Evolutionary conservation across 2,888 invertebrate species (phyloP).

Genomic region (Dexiosoma caninum): DNA sequence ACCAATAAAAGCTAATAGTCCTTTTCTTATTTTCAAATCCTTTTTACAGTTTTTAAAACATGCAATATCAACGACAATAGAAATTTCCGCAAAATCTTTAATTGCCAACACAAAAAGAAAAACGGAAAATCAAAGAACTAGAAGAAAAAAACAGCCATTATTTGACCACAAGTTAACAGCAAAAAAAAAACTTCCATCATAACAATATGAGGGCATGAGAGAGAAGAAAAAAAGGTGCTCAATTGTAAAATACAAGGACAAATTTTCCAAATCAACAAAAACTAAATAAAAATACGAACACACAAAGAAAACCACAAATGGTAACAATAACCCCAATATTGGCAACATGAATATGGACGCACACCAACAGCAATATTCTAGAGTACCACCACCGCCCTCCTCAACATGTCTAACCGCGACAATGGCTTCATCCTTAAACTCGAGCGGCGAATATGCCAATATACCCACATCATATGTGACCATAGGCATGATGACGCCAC

Average conservation of each 20-base stretch:
- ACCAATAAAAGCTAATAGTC: conserved; percentile 33
- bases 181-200: conserved; percentile 5
- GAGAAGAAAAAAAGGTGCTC: neutral
- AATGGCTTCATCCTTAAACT: conserved; percentile 49
- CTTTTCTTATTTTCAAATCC: neutral
- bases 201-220: neutral
- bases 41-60: conserved; percentile 36
- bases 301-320: conserved; percentile 37
- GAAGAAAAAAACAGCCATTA: neutral
- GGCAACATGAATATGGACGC: conserved; percentile 55
- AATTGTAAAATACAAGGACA: conserved; percentile 25
- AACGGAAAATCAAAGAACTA: neutral
- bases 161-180: conserved; percentile 48
- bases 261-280: conserved; percentile 14
- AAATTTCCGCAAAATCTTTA: conserved; percentile 14
- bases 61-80: conserved; percentile 1
- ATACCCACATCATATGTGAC: conserved; percentile 58
- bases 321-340: conserved; percentile 47
- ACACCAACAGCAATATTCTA: conserved; percentile 48
- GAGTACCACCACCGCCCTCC: conserved; percentile 42
- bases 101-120: conserved; percentile 12
- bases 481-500: conserved; percentile 60
- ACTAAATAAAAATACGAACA: neutral
- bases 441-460: conserved; percentile 61
- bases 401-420: conserved; percentile 42